phyloP scores from a whole-genome alignment of 2,888 invertebrate species.

The Tupiocoris notatus region DNA sequence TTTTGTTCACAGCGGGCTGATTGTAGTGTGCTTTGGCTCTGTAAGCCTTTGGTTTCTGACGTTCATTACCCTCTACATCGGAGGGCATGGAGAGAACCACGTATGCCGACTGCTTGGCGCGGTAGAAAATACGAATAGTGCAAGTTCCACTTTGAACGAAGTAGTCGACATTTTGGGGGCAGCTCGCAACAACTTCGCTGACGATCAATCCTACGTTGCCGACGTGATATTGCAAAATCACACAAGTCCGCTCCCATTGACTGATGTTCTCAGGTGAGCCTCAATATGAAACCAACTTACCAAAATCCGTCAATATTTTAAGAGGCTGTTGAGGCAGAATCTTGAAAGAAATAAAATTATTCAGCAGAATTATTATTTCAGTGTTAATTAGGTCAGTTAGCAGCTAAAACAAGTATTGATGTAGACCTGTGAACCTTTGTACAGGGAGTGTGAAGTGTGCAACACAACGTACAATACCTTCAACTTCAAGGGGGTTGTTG shows the following conservation, averaged over 20 bases:
- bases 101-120: constrained; percentile 57
- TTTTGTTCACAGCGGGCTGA: constrained; percentile 56
- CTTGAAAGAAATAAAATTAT: too few relatives aligned
- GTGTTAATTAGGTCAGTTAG: too few relatives aligned
- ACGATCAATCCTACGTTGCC: constrained; percentile 21
- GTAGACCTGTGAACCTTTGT: too few relatives aligned
- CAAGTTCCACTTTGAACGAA: neutral
- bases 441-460: constrained; percentile 71
- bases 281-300: too few relatives aligned
- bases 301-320: too few relatives aligned
- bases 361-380: too few relatives aligned
- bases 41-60: constrained; percentile 63
- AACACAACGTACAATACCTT: constrained; percentile 72
- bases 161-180: constrained; percentile 23
- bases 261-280: constrained; percentile 15
- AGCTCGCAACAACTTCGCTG: constrained; percentile 9
- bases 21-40: constrained; percentile 61
- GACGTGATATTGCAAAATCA: constrained; percentile 25
- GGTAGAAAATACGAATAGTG: neutral
- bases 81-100: constrained; percentile 67
- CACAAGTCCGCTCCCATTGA: constrained; percentile 5
- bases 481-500: constrained; percentile 67
- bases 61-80: constrained; percentile 60
- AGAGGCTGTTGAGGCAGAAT: too few relatives aligned
- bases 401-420: too few relatives aligned